Conservation (phyloP, 2,797 vertebrate species). For the Limnodromus scolopaceus region DNA sequence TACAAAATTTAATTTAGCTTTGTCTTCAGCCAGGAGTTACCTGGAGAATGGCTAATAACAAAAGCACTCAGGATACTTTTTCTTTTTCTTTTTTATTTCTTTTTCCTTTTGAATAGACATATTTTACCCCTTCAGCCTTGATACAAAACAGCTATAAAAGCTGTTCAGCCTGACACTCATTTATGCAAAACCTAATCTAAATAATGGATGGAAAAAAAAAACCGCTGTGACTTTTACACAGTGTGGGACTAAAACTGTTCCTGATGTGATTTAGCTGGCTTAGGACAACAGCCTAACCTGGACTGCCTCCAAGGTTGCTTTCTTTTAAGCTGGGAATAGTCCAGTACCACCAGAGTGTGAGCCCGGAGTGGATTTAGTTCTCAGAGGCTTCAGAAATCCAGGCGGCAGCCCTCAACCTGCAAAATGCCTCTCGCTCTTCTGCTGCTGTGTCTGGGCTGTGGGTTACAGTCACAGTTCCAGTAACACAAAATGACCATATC, state of each 20-base stretch:
- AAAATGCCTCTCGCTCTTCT: neutral
- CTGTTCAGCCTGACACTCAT: neutral
- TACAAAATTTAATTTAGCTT: conserved; percentile 51
- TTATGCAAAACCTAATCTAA: neutral
- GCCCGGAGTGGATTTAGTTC: neutral
- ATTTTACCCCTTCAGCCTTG: neutral
- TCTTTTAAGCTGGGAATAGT: neutral
- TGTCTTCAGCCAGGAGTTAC: conserved; percentile 24
- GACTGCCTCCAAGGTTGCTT: neutral
- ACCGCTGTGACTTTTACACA: neutral
- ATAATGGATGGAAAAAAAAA: neutral
- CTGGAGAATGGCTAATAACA: conserved; percentile 36
- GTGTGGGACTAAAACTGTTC: neutral
- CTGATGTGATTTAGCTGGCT: neutral
- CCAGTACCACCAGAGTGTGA: neutral
- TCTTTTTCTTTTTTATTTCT: neutral
- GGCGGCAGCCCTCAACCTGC: neutral
- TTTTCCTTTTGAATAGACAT: neutral
- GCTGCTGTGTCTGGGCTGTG: neutral
- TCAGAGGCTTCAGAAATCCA: neutral
- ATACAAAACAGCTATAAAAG: neutral
- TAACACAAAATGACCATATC: neutral
- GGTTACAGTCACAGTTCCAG: neutral
- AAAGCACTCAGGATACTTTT: neutral
- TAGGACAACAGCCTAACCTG: neutral